phyloP scores from a whole-genome alignment of 2,797 vertebrate species.

The Poeciliopsis presidionis region DNA sequence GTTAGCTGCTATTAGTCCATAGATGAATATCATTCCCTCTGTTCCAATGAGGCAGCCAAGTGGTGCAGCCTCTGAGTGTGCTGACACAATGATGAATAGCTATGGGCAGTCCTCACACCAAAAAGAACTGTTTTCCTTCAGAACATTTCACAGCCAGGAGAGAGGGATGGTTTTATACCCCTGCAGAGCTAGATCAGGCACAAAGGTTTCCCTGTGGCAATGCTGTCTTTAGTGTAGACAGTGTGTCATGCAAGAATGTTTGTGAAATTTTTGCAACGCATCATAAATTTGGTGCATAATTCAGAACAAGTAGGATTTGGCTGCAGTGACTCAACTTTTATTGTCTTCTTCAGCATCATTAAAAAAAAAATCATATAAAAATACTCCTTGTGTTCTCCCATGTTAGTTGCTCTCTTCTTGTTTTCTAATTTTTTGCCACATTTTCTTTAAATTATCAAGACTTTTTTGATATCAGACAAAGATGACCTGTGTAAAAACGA shows the following conservation, averaged over 20 bases:
- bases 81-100: conserved; percentile 81
- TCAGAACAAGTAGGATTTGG: conserved; percentile 1
- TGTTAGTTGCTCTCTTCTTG: neutral
- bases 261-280: conserved; percentile 28
- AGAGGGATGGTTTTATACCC: conserved; percentile 56
- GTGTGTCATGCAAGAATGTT: conserved; percentile 32
- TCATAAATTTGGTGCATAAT: conserved; percentile 30
- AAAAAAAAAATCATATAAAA: neutral
- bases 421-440: neutral
- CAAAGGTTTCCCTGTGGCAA: conserved; percentile 36
- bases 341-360: conserved; percentile 7
- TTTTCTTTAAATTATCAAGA: neutral
- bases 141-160: conserved; percentile 64
- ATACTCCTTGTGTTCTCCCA: neutral
- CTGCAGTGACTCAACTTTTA: neutral
- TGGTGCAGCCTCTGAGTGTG: conserved; percentile 67
- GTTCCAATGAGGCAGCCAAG: conserved; percentile 76
- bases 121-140: conserved; percentile 66
- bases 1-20: conserved; percentile 79
- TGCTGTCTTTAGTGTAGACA: conserved; percentile 44
- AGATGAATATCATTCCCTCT: conserved; percentile 78
- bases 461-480: neutral
- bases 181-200: conserved; percentile 44
- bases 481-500: neutral
- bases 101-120: conserved; percentile 64